Evolutionary conservation across 2,113 vertebrate species (phyloP).

Genomic region (Malurus alboscapulatus): DNA sequence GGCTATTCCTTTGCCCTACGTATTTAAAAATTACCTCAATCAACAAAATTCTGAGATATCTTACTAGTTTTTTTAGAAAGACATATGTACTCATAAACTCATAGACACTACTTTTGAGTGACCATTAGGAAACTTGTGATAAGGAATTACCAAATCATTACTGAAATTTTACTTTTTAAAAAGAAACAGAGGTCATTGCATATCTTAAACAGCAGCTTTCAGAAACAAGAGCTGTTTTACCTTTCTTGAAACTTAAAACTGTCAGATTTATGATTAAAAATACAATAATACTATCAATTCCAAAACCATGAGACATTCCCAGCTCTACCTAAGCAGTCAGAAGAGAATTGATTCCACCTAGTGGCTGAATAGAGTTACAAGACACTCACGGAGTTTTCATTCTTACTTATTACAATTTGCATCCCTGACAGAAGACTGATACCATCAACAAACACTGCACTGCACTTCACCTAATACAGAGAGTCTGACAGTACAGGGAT

Average conservation of each 20-base stretch:
- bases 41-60: not conserved
- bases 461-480: not conserved
- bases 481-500: not conserved
- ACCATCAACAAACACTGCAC: not conserved
- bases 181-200: not conserved
- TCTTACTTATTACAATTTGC: not conserved
- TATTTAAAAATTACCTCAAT: not conserved
- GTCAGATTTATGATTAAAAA: not conserved
- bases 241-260: not conserved
- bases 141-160: not conserved
- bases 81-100: not conserved
- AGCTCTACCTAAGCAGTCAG: not conserved
- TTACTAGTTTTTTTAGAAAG: not conserved
- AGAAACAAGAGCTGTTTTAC: not conserved
- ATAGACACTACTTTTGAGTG: not conserved
- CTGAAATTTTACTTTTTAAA: not conserved
- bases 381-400: not conserved
- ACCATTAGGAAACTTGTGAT: not conserved
- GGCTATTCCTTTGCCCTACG: not conserved
- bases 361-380: slow-evolving; percentile 13
- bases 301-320: not conserved
- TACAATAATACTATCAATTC: not conserved
- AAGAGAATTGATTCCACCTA: slow-evolving; percentile 59
- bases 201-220: not conserved
- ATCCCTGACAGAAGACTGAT: rapidly evolving